Percentiles rank a stretch among this genome's conserved stretches.
Conservation (phyloP, 2,888 invertebrate genomes). For the Ophonus ardosiacus region DNA sequence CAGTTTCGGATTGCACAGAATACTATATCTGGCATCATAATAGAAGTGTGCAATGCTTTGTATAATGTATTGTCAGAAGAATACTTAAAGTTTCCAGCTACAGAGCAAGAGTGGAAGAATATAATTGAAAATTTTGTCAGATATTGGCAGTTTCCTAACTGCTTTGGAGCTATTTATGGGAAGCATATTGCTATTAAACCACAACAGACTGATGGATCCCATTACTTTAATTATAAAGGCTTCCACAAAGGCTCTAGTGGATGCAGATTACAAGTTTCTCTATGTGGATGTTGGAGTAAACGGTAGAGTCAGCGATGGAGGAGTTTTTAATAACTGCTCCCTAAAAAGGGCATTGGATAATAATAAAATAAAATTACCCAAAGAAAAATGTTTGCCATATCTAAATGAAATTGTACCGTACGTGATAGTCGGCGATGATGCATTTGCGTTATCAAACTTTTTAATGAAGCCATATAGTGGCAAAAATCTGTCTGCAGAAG, state of each 20-base stretch:
- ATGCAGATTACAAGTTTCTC: constrained; percentile 4
- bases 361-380: background rate
- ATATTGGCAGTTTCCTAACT: constrained; percentile 67
- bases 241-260: background rate
- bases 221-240: background rate
- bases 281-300: background rate
- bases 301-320: background rate
- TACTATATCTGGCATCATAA: too few relatives aligned
- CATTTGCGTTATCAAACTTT: constrained; percentile 66
- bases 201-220: background rate
- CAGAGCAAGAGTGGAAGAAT: too few relatives aligned
- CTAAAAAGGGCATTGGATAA: background rate
- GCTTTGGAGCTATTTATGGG: constrained; percentile 67
- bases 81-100: too few relatives aligned
- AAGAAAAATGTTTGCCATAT: background rate
- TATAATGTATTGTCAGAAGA: too few relatives aligned
- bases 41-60: too few relatives aligned
- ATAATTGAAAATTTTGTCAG: too few relatives aligned
- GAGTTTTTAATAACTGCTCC: background rate
- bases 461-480: constrained; percentile 65
- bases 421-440: constrained; percentile 66
- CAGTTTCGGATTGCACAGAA: too few relatives aligned
- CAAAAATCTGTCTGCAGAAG: background rate
- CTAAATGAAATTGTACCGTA: background rate
- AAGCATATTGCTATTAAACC: constrained; percentile 64